Base-by-base conservation (phyloP, 2,797 vertebrate genomes). In the Margarornis squamiger region DNA sequence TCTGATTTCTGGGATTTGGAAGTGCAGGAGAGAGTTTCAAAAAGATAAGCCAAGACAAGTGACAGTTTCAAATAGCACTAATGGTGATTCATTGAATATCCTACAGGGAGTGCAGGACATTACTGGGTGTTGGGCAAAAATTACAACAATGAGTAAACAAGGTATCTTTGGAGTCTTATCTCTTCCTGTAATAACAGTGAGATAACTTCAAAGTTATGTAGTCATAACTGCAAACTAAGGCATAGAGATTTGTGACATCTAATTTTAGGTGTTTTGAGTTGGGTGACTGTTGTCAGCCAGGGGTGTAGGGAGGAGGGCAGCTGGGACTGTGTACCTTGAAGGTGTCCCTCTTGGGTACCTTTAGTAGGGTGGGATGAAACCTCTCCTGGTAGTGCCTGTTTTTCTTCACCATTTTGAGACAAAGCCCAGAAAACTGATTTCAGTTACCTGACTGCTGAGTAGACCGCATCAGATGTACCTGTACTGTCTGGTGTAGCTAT, bases 311-410 rank as follows among this genome's bases (percentile, higher is more conserved):
- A 58, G 58, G 27, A 92, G 43, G 29, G 46, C 34, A 72, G 49
- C 30, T 1, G 5, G 41, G 54, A 68, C 30, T 4, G 0, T 0
- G 0, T 0, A 2, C n/a, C n/a, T 57, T 3, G 0, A 27, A 75
- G 9, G 30, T 29, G 38, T 62, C 51, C 51, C 9, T 62, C 30
- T 71, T 2, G 1, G 49, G 20, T 22, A 67, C 5, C 7, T 75
- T 23, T 3, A 7, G 1, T 4, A 38, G 70, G 16, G 24, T 46
- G 38, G 41, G 36, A 75, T 62, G 58, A 59, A 76, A 32, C 19
- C 14, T 88, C 16, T 68, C 14, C 58, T 94, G 27, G 30, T 21
- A 3, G 29, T 88, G 29, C 34, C 57, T 61, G 12, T 51, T 86
- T 65, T 76, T 36, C 36, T 59, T 34, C 22, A 41, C 14, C n/a